These are phyloP conservation scores for Peromyscus aztecus DNA, from an alignment of 2,797 vertebrate genomes.

Conservation along the genomic window DNA sequence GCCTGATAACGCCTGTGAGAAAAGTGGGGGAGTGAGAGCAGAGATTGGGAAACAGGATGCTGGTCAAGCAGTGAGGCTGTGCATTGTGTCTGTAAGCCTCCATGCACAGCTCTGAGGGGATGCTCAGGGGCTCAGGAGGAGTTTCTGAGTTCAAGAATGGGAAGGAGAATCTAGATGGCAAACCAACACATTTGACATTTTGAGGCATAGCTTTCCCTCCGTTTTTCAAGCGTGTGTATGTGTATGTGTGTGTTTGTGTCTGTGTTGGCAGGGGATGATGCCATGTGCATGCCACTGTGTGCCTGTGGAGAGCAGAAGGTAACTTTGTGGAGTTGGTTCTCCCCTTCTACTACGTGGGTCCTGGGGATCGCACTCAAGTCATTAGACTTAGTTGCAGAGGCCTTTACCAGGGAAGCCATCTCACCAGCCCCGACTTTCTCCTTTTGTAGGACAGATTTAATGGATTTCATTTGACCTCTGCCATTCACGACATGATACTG, in stretches of 20 bases:
- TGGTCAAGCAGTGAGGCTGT: conserved; percentile 84
- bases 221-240: not conserved
- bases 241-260: too few species aligned
- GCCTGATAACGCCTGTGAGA: conserved; percentile 88
- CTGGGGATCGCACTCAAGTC: not conserved
- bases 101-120: conserved; percentile 71
- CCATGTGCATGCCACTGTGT: not conserved
- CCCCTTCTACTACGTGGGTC: not conserved
- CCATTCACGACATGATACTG: not conserved
- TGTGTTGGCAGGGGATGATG: not conserved
- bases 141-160: conserved; percentile 51
- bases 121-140: conserved; percentile 74
- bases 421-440: not conserved
- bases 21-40: conserved; percentile 88
- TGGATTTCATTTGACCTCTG: not conserved
- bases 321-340: not conserved
- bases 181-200: conserved; percentile 59
- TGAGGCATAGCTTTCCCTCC: not conserved
- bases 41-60: conserved; percentile 88
- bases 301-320: not conserved
- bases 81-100: conserved; percentile 82
- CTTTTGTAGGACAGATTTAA: not conserved
- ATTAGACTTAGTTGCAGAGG: not conserved
- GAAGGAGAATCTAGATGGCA: conserved; percentile 60
- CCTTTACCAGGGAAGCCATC: not conserved